These are phyloP conservation scores for Rotaria macrura DNA, from an alignment of 2,888 invertebrate genomes.

Conservation along the genomic window DNA sequence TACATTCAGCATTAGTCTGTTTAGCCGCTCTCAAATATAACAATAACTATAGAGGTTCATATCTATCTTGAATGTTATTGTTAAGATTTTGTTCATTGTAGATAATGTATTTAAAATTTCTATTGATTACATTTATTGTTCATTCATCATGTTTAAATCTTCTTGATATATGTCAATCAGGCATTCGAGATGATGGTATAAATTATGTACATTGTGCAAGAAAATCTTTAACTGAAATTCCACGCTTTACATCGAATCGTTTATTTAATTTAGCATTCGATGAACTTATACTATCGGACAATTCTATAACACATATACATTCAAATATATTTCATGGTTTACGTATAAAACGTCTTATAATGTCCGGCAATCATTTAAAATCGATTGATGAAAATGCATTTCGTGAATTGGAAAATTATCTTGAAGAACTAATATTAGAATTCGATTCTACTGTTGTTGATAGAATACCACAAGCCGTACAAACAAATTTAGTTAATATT, in stretches of 20 bases:
- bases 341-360: constrained; percentile 28
- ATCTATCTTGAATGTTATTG: too few species aligned
- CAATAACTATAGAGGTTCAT: not conserved
- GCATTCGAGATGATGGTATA: constrained; percentile 31
- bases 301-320: constrained; percentile 24
- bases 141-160: not conserved
- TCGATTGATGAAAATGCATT: constrained; percentile 25
- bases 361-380: constrained; percentile 23
- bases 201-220: constrained; percentile 33
- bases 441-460: not conserved
- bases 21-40: not conserved
- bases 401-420: constrained; percentile 28
- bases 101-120: not conserved
- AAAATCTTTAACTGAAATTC: constrained; percentile 27
- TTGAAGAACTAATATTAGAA: constrained; percentile 27
- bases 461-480: constrained; percentile 23
- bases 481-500: constrained; percentile 22
- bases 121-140: not conserved
- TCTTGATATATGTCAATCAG: constrained; percentile 30
- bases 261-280: not conserved
- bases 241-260: constrained; percentile 24
- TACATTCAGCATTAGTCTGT: not conserved
- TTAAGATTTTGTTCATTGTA: not conserved
- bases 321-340: constrained; percentile 25
- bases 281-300: constrained; percentile 32